Percentiles rank a stretch among this genome's conserved stretches.
These are phyloP conservation scores for Ciconia stormi DNA, from an alignment of 2,113 vertebrate species.

Conservation along the genomic window DNA sequence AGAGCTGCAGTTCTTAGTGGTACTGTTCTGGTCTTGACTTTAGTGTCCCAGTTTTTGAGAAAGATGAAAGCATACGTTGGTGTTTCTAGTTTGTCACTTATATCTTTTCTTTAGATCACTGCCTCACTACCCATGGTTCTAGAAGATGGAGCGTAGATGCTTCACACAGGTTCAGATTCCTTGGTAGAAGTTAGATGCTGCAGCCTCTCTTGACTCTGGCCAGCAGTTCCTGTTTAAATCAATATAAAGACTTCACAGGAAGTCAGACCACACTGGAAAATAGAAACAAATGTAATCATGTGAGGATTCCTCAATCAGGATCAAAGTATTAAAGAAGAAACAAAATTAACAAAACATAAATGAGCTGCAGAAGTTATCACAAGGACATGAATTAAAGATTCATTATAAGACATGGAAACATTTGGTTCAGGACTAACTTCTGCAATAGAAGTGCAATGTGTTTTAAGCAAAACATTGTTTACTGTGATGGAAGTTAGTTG, in stretches of 20 bases:
- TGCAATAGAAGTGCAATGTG: neutral
- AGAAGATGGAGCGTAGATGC: neutral
- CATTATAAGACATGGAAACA: neutral
- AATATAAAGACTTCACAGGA: neutral
- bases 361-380: neutral
- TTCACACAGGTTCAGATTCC: neutral
- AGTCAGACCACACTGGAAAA: neutral
- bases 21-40: neutral
- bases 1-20: neutral
- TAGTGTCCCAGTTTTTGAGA: neutral
- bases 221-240: neutral
- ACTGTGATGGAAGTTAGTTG: neutral
- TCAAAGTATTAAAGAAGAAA: neutral
- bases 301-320: neutral
- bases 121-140: neutral
- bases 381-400: neutral
- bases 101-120: neutral
- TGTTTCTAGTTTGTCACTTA: neutral
- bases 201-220: neutral
- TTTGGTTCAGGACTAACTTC: neutral
- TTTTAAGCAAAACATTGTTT: neutral
- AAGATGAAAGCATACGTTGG: neutral
- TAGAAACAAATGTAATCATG: neutral
- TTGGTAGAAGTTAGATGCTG: neutral
- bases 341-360: neutral